Evolutionary conservation across 2,888 invertebrate species (phyloP), one percentile per base, ranked within the genome.

Genomic region (Spicauda simplicius): DNA sequence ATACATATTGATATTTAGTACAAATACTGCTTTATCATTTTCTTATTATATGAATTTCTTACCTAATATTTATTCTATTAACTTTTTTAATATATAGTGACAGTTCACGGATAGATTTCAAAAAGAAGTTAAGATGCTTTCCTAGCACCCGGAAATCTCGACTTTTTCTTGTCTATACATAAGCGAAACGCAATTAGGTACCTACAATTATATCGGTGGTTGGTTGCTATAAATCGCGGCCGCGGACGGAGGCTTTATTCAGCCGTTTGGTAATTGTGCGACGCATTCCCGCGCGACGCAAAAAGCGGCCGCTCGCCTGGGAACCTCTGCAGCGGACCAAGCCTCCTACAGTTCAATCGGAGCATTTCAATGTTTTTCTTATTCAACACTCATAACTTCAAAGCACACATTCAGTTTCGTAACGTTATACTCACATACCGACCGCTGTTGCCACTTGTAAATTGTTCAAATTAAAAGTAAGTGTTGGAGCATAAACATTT

Each of bases 261-360:
- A 18, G 53, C 37, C 12, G 53, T 61, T 61, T 61, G 61, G 61
- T 61, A 53, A 61, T 61, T 61, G 53, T 53, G 53, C 25, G 53
- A 4, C 61, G 53, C 53, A 61, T 61, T 61, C 61, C 52, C 61
- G 45, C 19, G 62, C 54, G 65, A 41, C 58, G 56, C 57, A 61
- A 61, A 60, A 61, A 55, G 52, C 62, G 61, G 25, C 58, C 52
- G 19, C 69, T 30, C 16, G 7, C 61, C 61, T 53, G 61, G 61
- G 61, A 61, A 61, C 61, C 53, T 37, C 53, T 53, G 53, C 25
- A 25, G 33, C n/a, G 16, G 33, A 33, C 33, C 33, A 10, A 6
- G 10, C 6, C 33, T 25, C 41, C 41, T 41, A 41, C 14, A 8
- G 8, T 33, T 10, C 33, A 33, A 33, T 33, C 33, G 33, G 12